A percentile compares a stretch with the other conserved stretches of the same genome.
Evolutionary conservation across 30 jellyfish, hydroid and myxozoan species (phyloP).

Genomic region (Clytia hemisphaerica): DNA sequence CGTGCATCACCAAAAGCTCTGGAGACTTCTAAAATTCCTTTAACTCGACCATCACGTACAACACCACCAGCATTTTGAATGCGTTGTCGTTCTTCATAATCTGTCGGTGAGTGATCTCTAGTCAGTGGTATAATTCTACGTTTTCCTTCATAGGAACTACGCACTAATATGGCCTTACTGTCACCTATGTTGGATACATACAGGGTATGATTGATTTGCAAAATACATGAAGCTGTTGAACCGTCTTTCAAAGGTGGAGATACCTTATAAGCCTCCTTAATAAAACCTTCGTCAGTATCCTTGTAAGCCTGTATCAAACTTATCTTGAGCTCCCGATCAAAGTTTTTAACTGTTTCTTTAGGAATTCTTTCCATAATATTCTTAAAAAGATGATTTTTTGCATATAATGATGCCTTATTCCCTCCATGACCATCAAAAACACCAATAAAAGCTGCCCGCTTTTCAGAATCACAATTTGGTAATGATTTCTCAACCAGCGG

Average conservation of each 20-base stretch:
- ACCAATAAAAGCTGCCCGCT: slow-evolving; percentile 31
- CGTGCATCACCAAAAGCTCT: slow-evolving; percentile 51
- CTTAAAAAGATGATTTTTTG: slow-evolving; percentile 23
- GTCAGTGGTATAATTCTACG: slow-evolving; percentile 17
- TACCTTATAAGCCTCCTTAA: slow-evolving; percentile 30
- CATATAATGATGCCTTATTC: slow-evolving; percentile 37
- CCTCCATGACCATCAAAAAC: slow-evolving; percentile 75
- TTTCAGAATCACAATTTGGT: not conserved
- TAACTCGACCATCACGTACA: slow-evolving; percentile 64
- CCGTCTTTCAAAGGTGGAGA: slow-evolving; percentile 60
- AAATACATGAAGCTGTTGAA: slow-evolving; percentile 46
- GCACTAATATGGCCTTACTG: slow-evolving; percentile 46
- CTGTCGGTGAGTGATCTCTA: slow-evolving; percentile 54
- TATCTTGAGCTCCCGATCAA: slow-evolving; percentile 36
- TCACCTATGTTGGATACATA: slow-evolving; percentile 55
- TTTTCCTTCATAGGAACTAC: slow-evolving; percentile 22
- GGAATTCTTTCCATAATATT: slow-evolving; percentile 1
- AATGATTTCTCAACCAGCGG: not conserved
- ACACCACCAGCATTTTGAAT: slow-evolving; percentile 57
- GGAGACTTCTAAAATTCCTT: slow-evolving; percentile 55
- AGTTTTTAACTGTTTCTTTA: slow-evolving; percentile 19
- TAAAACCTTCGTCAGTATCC: slow-evolving; percentile 47
- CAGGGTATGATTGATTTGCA: slow-evolving; percentile 24
- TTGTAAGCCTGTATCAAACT: slow-evolving; percentile 33
- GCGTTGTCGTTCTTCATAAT: slow-evolving; percentile 41